These are phyloP conservation scores for Chalcosyrphus nemorum DNA, from an alignment of 2,888 invertebrate species.

Conservation along the genomic window DNA sequence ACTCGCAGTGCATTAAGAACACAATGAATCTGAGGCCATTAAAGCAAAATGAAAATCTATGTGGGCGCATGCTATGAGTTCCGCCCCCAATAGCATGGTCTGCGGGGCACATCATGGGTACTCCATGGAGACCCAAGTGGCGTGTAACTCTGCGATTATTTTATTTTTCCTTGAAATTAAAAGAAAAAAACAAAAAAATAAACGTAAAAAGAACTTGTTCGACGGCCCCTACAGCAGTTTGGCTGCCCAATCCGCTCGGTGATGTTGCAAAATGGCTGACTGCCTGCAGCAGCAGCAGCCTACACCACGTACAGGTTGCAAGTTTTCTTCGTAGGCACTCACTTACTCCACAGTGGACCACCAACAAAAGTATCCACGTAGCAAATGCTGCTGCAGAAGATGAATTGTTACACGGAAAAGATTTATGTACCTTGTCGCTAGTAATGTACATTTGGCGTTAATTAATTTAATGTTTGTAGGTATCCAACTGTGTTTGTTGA, in stretches of 20 bases:
- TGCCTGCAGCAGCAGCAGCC: slow-evolving; percentile 38
- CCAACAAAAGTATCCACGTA: not conserved
- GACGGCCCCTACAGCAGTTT: slow-evolving; percentile 33
- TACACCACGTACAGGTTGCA: slow-evolving; percentile 26
- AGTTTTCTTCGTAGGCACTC: slow-evolving; percentile 1
- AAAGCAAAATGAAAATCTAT: slow-evolving; percentile 58
- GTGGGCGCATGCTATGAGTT: slow-evolving; percentile 63
- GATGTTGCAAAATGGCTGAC: slow-evolving; percentile 67
- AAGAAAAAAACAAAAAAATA: slow-evolving; percentile 17
- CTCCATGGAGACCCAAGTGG: slow-evolving; percentile 25
- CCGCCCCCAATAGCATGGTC: slow-evolving; percentile 52
- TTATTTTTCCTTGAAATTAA: slow-evolving; percentile 40
- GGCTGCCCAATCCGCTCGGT: slow-evolving; percentile 57
- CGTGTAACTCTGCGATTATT: slow-evolving; percentile 28
- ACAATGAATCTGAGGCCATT: slow-evolving; percentile 69
- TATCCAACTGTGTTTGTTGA: not conserved
- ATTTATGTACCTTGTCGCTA: slow-evolving; percentile 22
- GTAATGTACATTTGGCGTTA: slow-evolving; percentile 23
- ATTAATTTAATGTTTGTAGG: slow-evolving; percentile 46
- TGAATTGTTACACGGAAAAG: slow-evolving; percentile 31
- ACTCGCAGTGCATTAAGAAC: slow-evolving; percentile 65
- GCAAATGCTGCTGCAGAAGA: slow-evolving; percentile 22
- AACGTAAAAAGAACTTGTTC: slow-evolving; percentile 57
- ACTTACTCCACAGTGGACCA: not conserved
- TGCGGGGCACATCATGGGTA: slow-evolving; percentile 18